Percentiles rank a stretch among this genome's conserved stretches.
Evolutionary conservation across 2,888 invertebrate species (phyloP).

Genomic region (Dasysyrphus tricinctus): DNA sequence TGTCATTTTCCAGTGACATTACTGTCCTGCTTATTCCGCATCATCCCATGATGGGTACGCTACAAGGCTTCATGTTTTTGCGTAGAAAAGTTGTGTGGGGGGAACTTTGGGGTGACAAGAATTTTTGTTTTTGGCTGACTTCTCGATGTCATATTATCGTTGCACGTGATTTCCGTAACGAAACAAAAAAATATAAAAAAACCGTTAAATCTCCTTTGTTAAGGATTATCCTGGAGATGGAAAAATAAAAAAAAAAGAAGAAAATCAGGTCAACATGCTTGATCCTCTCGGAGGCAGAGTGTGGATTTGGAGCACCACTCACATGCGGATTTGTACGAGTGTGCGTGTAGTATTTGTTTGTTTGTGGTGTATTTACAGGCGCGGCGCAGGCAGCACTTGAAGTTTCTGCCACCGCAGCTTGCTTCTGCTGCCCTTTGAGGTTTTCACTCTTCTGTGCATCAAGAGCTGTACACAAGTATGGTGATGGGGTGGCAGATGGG

Average conservation of each 20-base stretch:
- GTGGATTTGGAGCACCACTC: slow-evolving; percentile 71
- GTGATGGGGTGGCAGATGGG: neutral
- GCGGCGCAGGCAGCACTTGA: slow-evolving; percentile 27
- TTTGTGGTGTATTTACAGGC: slow-evolving; percentile 68
- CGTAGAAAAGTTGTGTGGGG: slow-evolving; percentile 3
- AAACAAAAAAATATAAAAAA: slow-evolving; percentile 20
- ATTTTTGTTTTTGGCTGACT: slow-evolving; percentile 13
- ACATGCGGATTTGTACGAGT: slow-evolving; percentile 37
- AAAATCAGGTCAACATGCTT: slow-evolving; percentile 74
- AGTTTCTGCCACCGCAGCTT: slow-evolving; percentile 15
- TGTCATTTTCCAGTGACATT: slow-evolving; percentile 65
- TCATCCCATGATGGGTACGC: slow-evolving; percentile 4
- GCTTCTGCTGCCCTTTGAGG: slow-evolving; percentile 33
- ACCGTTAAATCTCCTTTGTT: slow-evolving; percentile 64
- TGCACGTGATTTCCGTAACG: slow-evolving; percentile 63
- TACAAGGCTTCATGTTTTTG: slow-evolving; percentile 60
- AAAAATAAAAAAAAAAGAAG: slow-evolving; percentile 39
- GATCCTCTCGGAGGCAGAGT: slow-evolving; percentile 66
- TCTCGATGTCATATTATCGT: slow-evolving; percentile 54
- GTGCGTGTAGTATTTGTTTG: slow-evolving; percentile 56
- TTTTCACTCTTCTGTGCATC: slow-evolving; percentile 24
- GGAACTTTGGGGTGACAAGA: neutral
- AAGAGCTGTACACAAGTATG: neutral
- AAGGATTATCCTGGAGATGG: slow-evolving; percentile 57
- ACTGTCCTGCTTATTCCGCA: slow-evolving; percentile 14